Evolutionary conservation across 2,888 invertebrate genomes (phyloP), one percentile per base, ranked within the genome.

Genomic region (Epinotia bilunana): DNA sequence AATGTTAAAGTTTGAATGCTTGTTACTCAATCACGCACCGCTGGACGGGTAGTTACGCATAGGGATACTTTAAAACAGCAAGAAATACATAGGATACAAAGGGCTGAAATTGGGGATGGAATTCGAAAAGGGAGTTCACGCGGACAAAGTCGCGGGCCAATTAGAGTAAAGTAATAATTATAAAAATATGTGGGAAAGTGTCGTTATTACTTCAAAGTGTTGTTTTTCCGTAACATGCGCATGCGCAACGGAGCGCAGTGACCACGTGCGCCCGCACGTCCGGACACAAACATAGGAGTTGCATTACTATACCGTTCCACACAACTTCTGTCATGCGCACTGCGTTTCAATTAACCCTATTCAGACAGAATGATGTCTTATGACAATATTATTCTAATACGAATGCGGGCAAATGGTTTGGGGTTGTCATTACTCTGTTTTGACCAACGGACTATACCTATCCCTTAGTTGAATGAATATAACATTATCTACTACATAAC

Each of bases 221-320:
- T 90, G 88, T 87, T 87, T 89, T 90, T 88, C 87, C 79, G 76
- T 83, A 86, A 89, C 85, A 78, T 79, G 81, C 78, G 84, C 85
- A 78, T 79, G 81, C 78, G 84, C 83, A 86, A 78, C 87, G 84
- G 82, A 83, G 85, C 82, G 81, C 77, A 55, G 77, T 62, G 72
- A 80, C 88, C 91, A 91, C 91, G 89, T 89, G 88, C 83, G 77
- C 93, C 93, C 93, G 92, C 91, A 93, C 92, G 84, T 83, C 86
- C 84, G 87, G 85, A 83, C 72, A 79, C 76, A 78, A 86, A 91
- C 91, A 91, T 82, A 85, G 86, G 84, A 88, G 90, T 83, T 85
- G 87, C 91, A 91, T 91, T 91, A 90, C 86, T 80, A 28, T 33
- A 67, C 28, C 53, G 63, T 70, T 70, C n/a, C 33, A 55, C 64